A percentile compares a stretch with the other conserved stretches of the same genome.
Conservation (phyloP, 2,888 invertebrate genomes). For the Timandra comae region DNA sequence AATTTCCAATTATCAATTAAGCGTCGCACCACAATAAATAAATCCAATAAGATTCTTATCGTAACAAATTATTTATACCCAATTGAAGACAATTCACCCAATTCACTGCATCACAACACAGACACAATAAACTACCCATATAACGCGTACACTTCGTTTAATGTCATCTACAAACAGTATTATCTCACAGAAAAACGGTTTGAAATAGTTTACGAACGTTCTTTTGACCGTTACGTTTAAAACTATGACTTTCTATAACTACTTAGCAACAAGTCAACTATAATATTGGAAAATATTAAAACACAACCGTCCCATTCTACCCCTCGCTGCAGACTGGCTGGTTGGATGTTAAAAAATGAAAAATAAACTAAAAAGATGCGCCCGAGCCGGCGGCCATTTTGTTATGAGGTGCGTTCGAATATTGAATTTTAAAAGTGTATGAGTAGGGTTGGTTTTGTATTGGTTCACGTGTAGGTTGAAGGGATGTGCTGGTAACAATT, state of each 20-base stretch:
- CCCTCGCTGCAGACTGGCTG: conserved; percentile 41
- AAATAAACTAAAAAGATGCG: conserved; percentile 54
- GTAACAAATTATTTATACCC: too few species aligned
- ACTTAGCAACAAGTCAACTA: conserved; percentile 12
- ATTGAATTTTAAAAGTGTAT: too few species aligned
- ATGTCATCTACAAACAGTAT: too few species aligned
- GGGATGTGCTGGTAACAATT: conserved; percentile 15
- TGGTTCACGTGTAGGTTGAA: conserved; percentile 1
- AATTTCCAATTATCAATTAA: too few species aligned
- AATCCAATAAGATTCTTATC: too few species aligned
- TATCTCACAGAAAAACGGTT: too few species aligned
- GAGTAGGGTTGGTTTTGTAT: conserved; percentile 16
- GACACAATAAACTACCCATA: too few species aligned
- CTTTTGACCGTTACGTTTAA: conserved; percentile 7
- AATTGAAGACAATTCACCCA: too few species aligned
- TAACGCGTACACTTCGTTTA: too few species aligned
- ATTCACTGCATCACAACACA: too few species aligned
- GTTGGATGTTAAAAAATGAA: conserved; percentile 55
- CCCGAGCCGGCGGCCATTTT: conserved; percentile 50
- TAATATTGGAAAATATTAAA: conserved; percentile 13
- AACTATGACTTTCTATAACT: conserved; percentile 4
- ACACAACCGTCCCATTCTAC: conserved; percentile 32
- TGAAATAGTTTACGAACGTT: conserved; percentile 6
- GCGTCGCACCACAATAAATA: conserved; percentile 4
- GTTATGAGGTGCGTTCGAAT: conserved; percentile 14